Percentiles rank a stretch among this genome's conserved stretches.
Conservation (phyloP, 2,113 vertebrate genomes). For the Dissostichus mawsoni region DNA sequence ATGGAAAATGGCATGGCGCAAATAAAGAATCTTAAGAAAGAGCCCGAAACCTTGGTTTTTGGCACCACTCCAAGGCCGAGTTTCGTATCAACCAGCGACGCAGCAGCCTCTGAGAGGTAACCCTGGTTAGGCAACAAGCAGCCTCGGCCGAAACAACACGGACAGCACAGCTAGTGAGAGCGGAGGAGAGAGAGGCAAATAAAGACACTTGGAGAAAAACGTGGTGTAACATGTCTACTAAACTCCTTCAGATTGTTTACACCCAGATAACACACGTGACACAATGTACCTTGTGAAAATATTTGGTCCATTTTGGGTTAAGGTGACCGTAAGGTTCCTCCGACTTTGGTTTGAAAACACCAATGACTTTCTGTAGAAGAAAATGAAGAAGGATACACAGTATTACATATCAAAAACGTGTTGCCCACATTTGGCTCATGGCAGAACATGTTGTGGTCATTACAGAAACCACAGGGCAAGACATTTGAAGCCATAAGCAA, state of each 20-base stretch:
- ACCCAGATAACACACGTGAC: constrained; percentile 83
- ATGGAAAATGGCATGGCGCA: too few species aligned
- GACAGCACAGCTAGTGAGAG: constrained; percentile 87
- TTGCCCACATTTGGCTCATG: not conserved
- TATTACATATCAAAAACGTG: not conserved
- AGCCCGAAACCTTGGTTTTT: constrained; percentile 93
- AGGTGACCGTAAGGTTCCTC: constrained; percentile 98
- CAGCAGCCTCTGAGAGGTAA: constrained; percentile 96
- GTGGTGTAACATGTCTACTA: not conserved
- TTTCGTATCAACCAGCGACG: constrained; percentile 94
- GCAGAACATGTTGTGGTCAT: not conserved
- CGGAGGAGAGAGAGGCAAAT: not conserved
- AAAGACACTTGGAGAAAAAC: not conserved
- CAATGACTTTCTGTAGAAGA: constrained; percentile 88
- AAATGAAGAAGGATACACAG: not conserved
- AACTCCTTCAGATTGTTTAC: not conserved
- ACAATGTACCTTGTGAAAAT: constrained; percentile 93
- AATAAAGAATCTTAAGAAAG: not conserved
- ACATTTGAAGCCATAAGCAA: not conserved
- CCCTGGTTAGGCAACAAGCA: constrained; percentile 98
- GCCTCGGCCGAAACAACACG: constrained; percentile 97
- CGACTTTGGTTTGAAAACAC: constrained; percentile 99
- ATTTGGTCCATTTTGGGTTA: constrained; percentile 99
- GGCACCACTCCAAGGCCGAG: constrained; percentile 93
- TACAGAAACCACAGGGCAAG: not conserved